Evolutionary conservation across 2,797 vertebrate species (phyloP), one percentile per base, ranked within the genome.

Genomic region (Anguilla pacifica): DNA sequence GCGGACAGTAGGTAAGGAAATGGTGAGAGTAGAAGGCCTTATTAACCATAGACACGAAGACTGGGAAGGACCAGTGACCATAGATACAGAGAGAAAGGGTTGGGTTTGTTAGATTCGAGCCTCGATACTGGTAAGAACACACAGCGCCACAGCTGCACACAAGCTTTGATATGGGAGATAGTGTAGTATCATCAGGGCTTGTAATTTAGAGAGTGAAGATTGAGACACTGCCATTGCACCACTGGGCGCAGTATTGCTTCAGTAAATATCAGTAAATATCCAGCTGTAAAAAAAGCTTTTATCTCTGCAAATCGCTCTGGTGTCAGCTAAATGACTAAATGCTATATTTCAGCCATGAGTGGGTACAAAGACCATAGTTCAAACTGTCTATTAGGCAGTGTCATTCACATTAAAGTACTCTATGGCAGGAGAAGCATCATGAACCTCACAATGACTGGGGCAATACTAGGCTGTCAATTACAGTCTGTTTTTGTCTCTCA

Each of bases 401-500:
- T n/a, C 61, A 64, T 64, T 64, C 7, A 35, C 28, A 72, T 35
- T 28, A 15, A 72, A 72, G 70, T 11, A 31, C 2, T n/a, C 6
- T n/a, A 67, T n/a, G 61, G 61, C 61, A n/a, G 22, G n/a, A 4
- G 11, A 25, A 25, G 25, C 5, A 10, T 67, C 4, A 67, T n/a
- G 61, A 67, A 67, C 61, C 17, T 67, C 5, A 28, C n/a, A n/a
- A 67, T 67, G 22, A 67, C 61, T 67, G 61, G 61, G 10, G 25
- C 61, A n/a, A n/a, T 6, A 67, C n/a, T 67, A 4, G n/a, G 22
- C 25, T 9, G 64, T 25, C 22, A n/a, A 28, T 28, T 9, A 67
- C 25, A 25, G 22, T 25, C 6, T 25, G 19, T 53, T 25, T 64
- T 64, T 25, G 6, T 49, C 35, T 39, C 97, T 97, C 92, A 98